Percentiles rank a stretch among this genome's conserved stretches.
phyloP scores from a whole-genome alignment of 2,113 vertebrate genomes.

The Trinectes maculatus region DNA sequence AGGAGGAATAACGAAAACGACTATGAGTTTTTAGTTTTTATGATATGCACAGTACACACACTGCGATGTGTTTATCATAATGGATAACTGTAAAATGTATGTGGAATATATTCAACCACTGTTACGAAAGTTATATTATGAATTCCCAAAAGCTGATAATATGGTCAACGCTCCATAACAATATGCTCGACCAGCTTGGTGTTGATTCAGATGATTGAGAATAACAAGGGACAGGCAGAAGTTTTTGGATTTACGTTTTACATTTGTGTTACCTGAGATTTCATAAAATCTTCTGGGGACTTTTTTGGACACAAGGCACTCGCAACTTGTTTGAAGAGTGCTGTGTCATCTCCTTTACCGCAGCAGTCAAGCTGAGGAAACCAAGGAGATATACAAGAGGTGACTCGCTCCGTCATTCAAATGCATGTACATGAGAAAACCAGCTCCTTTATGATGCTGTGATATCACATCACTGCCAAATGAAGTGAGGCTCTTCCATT shows the following conservation, averaged over 20 bases:
- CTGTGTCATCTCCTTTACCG: conserved; percentile 75
- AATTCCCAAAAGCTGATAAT: too few species aligned
- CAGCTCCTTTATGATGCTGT: too few species aligned
- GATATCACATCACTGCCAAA: not conserved
- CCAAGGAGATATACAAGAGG: not conserved
- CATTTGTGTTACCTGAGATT: conserved; percentile 48
- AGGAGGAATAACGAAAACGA: not conserved
- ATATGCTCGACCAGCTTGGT: not conserved
- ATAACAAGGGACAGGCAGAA: not conserved
- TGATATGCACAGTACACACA: too few species aligned
- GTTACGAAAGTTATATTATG: too few species aligned
- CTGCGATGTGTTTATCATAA: too few species aligned
- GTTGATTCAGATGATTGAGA: not conserved
- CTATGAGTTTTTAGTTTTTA: too few species aligned
- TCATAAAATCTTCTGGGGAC: conserved; percentile 34
- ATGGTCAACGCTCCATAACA: too few species aligned
- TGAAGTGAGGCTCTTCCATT: not conserved
- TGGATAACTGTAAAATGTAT: too few species aligned
- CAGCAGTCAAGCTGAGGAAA: conserved; percentile 81
- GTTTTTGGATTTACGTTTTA: not conserved
- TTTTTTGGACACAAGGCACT: conserved; percentile 68
- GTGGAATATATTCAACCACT: too few species aligned
- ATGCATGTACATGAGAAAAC: too few species aligned
- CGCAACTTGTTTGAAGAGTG: conserved; percentile 45
- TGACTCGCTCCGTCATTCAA: not conserved